A percentile compares a stretch with the other conserved stretches of the same genome.
phyloP scores from a whole-genome alignment of 2,113 vertebrate genomes.

The Lipophrys pholis region DNA sequence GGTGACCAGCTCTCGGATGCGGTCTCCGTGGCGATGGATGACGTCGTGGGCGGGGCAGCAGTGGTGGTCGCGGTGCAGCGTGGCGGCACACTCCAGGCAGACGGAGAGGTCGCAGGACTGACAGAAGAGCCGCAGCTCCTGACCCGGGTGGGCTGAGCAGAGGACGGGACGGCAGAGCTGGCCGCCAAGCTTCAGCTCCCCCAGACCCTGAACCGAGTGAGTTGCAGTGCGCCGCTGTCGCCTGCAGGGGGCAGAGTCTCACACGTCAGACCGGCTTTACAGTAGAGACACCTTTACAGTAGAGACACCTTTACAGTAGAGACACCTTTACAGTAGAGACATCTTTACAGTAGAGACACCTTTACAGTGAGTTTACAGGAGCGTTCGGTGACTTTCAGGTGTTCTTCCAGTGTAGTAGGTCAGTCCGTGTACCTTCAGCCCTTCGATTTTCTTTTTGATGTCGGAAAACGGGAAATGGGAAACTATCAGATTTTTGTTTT shows the following conservation, averaged over 20 bases:
- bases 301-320: too few species aligned
- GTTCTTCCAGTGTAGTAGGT: too few species aligned
- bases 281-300: too few species aligned
- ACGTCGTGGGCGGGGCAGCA: conserved; percentile 80
- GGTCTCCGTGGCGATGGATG: conserved; percentile 83
- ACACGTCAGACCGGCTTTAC: too few species aligned
- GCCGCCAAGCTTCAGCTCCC: conserved; percentile 82
- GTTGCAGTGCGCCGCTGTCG: conserved; percentile 90
- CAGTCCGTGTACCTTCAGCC: too few species aligned
- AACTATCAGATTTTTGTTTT: too few species aligned
- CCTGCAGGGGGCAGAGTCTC: conserved; percentile 73
- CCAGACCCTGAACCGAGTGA: conserved; percentile 82
- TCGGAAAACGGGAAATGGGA: too few species aligned
- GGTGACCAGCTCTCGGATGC: conserved; percentile 84
- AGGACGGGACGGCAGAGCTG: conserved; percentile 81
- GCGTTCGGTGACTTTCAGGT: too few species aligned
- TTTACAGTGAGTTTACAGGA: too few species aligned
- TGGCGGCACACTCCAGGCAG: conserved; percentile 86
- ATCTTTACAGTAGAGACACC: too few species aligned
- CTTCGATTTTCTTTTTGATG: too few species aligned
- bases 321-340: too few species aligned
- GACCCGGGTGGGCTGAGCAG: conserved; percentile 86
- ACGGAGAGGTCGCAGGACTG: conserved; percentile 88
- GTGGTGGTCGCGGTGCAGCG: conserved; percentile 86
- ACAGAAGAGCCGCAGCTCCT: conserved; percentile 92